These are phyloP conservation scores for Graptemys geographica DNA, from an alignment of 2,797 vertebrate genomes.

Conservation along the genomic window DNA sequence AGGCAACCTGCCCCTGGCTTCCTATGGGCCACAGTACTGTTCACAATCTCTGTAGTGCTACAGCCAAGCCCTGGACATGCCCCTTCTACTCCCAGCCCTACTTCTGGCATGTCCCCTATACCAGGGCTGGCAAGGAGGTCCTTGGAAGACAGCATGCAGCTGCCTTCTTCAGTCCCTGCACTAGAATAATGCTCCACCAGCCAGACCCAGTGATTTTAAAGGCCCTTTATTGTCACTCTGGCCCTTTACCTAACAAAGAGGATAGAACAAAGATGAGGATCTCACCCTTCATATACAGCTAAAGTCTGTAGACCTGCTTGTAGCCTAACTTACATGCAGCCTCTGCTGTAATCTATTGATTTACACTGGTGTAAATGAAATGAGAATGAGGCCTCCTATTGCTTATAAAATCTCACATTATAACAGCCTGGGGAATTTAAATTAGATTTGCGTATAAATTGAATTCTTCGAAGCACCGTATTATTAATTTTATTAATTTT, in stretches of 20 bases:
- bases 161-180: neutral
- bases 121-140: neutral
- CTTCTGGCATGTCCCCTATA: neutral
- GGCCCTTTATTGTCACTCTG: neutral
- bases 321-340: neutral
- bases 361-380: neutral
- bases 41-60: neutral
- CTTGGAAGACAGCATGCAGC: neutral
- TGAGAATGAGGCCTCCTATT: neutral
- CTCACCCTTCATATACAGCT: neutral
- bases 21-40: neutral
- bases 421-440: neutral
- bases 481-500: neutral
- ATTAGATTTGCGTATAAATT: neutral
- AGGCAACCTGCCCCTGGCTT: neutral
- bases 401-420: neutral
- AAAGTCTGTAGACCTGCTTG: neutral
- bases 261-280: neutral
- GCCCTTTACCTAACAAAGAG: neutral
- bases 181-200: neutral
- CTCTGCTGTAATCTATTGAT: neutral
- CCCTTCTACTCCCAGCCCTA: neutral
- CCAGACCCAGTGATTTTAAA: neutral
- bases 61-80: neutral
- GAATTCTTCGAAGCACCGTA: neutral